Base-by-base conservation (phyloP, 1,140 invertebrate genomes). In the Acromyrmex charruanus region DNA sequence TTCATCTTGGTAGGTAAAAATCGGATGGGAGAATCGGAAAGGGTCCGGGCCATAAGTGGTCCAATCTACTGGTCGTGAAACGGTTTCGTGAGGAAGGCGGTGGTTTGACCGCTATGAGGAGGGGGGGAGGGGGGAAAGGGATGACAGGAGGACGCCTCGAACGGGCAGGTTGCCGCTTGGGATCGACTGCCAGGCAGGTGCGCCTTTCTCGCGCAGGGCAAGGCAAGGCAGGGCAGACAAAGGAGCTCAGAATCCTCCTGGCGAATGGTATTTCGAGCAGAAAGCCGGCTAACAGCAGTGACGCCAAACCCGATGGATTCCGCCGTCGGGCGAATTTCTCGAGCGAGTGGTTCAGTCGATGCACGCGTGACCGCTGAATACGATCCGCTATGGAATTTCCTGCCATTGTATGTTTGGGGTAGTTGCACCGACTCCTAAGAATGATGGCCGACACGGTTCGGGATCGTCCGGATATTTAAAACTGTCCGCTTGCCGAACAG, bases 161-260 rank as follows among this genome's bases (percentile, higher is more conserved):
- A 39, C 55, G 55, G 63, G 71, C 63, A 82, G 63, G 75, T 85
- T 87, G 74, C 77, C 44, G 68, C 69, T 71, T 66, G n/a, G 72
- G 63, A 51, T 87, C 77, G 79, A 87, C 69, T 3, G 71, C 55
- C 77, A 77, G 31, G 89, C 91, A 92, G 91, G 90, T 92, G 91
- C 81, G 86, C 77, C 69, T 82, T 86, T 75, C 87, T 87, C 86
- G 88, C 58, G 85, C 72, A 16, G 59, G 55, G 58, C 58, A 51
- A 35, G 18, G 14, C 18, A 75, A 21, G 44, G 51, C 68, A 80
- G 35, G 63, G 53, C 69, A 85, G 74, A 92, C 89, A 92, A 91
- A 92, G 87, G 74, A 85, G 31, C 71, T 31, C 49, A 79, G 89
- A 88, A 77, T 61, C 71, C 85, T 77, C 66, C 16, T 63, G 49